These are phyloP conservation scores for Tragulus kanchil DNA, from an alignment of 2,113 vertebrate genomes.

Conservation along the genomic window DNA sequence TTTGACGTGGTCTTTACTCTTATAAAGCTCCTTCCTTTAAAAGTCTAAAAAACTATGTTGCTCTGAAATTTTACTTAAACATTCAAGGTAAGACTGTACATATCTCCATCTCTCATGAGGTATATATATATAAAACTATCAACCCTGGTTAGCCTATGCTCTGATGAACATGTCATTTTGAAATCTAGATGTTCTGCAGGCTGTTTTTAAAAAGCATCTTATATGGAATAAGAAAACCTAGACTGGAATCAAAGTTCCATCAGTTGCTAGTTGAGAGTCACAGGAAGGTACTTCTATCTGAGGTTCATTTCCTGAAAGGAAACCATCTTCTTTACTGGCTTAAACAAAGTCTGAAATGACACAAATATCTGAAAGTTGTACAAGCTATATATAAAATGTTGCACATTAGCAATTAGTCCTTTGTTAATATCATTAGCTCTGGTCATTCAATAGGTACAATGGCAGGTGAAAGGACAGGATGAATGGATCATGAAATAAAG, in stretches of 20 bases:
- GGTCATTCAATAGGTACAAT: neutral
- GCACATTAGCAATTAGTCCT: neutral
- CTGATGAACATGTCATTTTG: neutral
- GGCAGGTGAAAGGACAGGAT: neutral
- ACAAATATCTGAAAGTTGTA: neutral
- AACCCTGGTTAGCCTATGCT: neutral
- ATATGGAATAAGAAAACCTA: neutral
- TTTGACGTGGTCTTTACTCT: neutral
- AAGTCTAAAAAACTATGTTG: neutral
- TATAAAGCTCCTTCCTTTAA: slow-evolving; percentile 28
- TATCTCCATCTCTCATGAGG: neutral
- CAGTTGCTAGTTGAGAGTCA: neutral
- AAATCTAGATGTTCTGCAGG: neutral
- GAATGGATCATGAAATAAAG: neutral
- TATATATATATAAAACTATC: neutral
- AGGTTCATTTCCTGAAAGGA: neutral
- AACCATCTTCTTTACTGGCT: neutral
- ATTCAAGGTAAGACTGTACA: neutral
- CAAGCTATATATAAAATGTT: neutral
- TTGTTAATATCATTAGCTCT: neutral
- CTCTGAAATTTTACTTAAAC: slow-evolving; percentile 31
- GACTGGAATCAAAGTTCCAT: neutral
- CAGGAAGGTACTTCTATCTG: neutral
- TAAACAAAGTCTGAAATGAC: neutral
- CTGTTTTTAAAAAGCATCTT: neutral